phyloP scores from a whole-genome alignment of 2,797 vertebrate species.

The Hoplostethus atlanticus region DNA sequence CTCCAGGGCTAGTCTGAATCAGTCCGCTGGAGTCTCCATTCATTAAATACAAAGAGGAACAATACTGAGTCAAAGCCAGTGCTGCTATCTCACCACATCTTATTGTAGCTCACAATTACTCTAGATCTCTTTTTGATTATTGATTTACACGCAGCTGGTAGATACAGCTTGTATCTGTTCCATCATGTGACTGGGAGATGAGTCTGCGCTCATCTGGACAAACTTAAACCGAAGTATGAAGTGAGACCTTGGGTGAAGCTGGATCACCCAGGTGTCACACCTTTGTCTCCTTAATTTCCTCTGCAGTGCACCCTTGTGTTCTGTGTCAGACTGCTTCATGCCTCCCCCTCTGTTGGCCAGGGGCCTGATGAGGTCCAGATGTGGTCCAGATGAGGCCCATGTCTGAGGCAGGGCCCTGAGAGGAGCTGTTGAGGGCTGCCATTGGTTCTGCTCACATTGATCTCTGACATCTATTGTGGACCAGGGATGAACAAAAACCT shows the following conservation, averaged over 20 bases:
- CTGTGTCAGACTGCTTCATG: slow-evolving; percentile 62
- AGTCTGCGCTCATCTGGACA: slow-evolving; percentile 49
- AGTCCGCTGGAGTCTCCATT: slow-evolving; percentile 47
- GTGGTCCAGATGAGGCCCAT: slow-evolving; percentile 77
- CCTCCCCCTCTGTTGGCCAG: slow-evolving; percentile 41
- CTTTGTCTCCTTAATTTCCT: slow-evolving; percentile 78
- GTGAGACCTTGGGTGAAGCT: slow-evolving; percentile 53
- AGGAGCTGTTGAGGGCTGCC: slow-evolving; percentile 52
- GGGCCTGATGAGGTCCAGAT: slow-evolving; percentile 78
- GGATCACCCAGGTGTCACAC: slow-evolving; percentile 74
- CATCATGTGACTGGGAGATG: slow-evolving; percentile 28
- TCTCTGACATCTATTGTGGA: slow-evolving; percentile 42
- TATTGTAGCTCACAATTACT: slow-evolving; percentile 1
- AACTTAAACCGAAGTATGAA: slow-evolving; percentile 56
- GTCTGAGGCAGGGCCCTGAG: slow-evolving; percentile 54
- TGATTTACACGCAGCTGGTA: slow-evolving; percentile 1
- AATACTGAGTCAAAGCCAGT: slow-evolving; percentile 27
- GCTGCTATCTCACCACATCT: slow-evolving; percentile 17
- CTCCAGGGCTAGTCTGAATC: slow-evolving; percentile 62
- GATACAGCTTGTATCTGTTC: background rate
- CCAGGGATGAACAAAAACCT: background rate
- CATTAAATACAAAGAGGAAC: slow-evolving; percentile 54
- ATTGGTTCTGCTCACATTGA: slow-evolving; percentile 48
- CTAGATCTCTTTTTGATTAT: slow-evolving; percentile 6
- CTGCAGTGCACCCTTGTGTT: slow-evolving; percentile 48